These are phyloP conservation scores for Benitochromis conjunctus DNA, from an alignment of 2,113 vertebrate genomes.

Conservation along the genomic window DNA sequence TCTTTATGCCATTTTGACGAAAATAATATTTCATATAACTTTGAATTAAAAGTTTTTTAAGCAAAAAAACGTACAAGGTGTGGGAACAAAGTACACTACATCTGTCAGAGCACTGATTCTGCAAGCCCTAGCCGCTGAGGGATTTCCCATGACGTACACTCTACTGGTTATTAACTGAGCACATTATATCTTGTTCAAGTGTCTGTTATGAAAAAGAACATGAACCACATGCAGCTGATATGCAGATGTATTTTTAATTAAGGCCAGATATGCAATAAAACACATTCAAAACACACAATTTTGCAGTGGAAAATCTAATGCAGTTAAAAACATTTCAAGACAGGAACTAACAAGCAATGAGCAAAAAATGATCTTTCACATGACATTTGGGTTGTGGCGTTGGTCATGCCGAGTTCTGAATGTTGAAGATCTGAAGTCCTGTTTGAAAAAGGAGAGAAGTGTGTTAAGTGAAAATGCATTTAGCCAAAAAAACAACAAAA, in stretches of 20 bases:
- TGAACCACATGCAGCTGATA: background rate
- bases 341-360: background rate
- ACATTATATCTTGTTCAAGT: background rate
- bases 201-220: background rate
- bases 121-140: background rate
- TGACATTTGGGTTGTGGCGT: background rate
- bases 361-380: background rate
- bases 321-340: background rate
- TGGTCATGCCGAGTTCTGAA: background rate
- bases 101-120: background rate
- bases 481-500: background rate
- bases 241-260: background rate
- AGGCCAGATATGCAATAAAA: background rate
- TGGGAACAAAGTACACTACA: background rate
- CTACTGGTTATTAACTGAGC: background rate
- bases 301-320: background rate
- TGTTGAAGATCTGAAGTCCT: background rate
- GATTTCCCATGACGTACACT: background rate
- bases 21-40: background rate
- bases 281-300: background rate
- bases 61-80: background rate
- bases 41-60: background rate
- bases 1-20: background rate
- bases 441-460: background rate
- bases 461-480: background rate